Conservation (phyloP, 2,113 vertebrate genomes). For the Phoenicopterus ruber region DNA sequence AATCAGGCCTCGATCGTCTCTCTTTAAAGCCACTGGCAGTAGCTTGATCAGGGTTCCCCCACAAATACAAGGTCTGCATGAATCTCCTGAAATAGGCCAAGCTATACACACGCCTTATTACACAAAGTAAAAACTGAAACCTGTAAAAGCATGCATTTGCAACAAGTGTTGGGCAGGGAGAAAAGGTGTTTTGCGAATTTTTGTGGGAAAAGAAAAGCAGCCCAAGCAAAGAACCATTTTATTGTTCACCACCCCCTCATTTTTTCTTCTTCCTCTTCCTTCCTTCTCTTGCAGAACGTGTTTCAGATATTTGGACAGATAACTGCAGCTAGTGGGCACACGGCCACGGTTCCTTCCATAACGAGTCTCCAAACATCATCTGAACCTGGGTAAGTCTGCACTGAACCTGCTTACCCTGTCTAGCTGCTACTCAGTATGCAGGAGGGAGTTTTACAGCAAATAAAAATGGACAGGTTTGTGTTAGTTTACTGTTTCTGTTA, state of each 20-base stretch:
- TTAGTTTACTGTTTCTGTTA: neutral
- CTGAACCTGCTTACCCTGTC: neutral
- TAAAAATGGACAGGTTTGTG: neutral
- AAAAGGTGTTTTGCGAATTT: neutral
- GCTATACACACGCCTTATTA: neutral
- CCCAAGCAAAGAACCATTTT: neutral
- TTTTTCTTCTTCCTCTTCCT: neutral
- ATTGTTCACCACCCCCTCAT: neutral
- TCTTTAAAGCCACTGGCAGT: neutral
- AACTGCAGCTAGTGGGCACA: neutral
- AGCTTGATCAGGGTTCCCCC: neutral
- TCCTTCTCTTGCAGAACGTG: constrained; percentile 1
- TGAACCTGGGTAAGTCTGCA: neutral
- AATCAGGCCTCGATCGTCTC: neutral
- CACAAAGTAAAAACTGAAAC: neutral
- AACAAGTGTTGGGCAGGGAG: neutral
- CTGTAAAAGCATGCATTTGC: neutral
- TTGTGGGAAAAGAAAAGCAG: neutral
- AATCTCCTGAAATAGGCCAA: neutral
- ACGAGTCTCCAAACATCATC: neutral
- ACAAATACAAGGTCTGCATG: neutral
- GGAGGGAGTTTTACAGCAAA: neutral
- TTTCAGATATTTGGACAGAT: constrained; percentile 3
- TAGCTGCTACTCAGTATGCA: neutral
- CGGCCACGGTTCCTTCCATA: neutral